Evolutionary conservation across 1,140 invertebrate genomes (phyloP).

Genomic region (Conopomorpha cramerella): DNA sequence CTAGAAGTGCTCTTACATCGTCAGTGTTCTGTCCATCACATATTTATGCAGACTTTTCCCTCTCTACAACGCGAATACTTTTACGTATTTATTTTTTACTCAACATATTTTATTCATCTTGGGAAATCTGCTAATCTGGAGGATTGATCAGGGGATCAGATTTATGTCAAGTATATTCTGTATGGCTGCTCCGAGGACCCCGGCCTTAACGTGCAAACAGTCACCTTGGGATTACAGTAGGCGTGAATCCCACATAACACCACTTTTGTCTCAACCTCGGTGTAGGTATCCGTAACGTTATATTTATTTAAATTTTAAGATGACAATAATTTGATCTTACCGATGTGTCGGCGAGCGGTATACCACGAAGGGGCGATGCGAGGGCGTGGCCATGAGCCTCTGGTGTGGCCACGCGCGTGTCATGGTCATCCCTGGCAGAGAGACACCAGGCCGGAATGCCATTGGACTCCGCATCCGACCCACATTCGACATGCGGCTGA

Average conservation of each 20-base stretch:
- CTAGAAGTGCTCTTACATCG: no score
- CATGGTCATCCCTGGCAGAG: slow-evolving; percentile 29
- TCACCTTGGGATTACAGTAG: neutral
- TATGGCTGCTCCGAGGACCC: no score
- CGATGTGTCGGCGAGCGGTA: slow-evolving; percentile 32
- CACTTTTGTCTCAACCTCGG: neutral
- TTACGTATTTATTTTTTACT: no score
- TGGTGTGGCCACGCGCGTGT: slow-evolving; percentile 19
- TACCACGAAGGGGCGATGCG: slow-evolving; percentile 29
- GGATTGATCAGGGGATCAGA: no score
- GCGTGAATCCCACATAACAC: neutral
- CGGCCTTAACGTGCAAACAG: neutral
- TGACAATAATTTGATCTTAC: no score
- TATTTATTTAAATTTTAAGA: neutral
- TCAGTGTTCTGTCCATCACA: no score
- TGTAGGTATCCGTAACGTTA: neutral
- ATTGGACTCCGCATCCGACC: slow-evolving; percentile 22
- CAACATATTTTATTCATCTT: no score
- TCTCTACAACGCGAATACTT: no score
- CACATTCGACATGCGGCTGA: slow-evolving; percentile 24
- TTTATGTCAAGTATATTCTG: no score
- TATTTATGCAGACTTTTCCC: no score
- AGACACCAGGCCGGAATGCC: slow-evolving; percentile 28
- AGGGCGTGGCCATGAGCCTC: slow-evolving; percentile 18
- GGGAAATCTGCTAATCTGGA: no score